Conservation (phyloP, 2,888 invertebrate species). For the Volucella zonaria region DNA sequence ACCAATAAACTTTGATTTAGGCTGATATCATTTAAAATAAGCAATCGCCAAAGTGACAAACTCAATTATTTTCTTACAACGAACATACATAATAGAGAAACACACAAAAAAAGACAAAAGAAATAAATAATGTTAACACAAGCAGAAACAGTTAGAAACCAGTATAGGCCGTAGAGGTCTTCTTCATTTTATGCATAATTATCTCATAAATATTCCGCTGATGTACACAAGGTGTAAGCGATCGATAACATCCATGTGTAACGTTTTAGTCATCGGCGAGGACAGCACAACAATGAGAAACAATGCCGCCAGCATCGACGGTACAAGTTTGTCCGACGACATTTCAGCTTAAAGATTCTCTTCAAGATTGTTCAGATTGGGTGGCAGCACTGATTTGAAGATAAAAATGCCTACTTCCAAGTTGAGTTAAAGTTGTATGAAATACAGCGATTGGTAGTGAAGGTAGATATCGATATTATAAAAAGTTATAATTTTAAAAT, state of each 20-base stretch:
- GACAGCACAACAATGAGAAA: conserved; percentile 3
- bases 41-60: too few species aligned
- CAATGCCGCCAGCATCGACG: not conserved
- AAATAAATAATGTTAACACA: not conserved
- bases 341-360: conserved; percentile 2
- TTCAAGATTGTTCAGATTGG: conserved; percentile 9
- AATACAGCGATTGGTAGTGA: too few species aligned
- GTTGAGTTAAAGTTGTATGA: too few species aligned
- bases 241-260: conserved; percentile 3
- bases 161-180: conserved; percentile 20
- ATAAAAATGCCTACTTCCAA: too few species aligned
- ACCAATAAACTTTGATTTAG: too few species aligned
- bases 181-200: conserved; percentile 34
- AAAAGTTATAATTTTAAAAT: too few species aligned
- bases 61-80: too few species aligned
- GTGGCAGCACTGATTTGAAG: not conserved
- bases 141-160: not conserved
- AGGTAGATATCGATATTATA: too few species aligned
- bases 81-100: too few species aligned
- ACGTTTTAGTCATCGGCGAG: not conserved
- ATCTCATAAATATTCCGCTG: conserved; percentile 35
- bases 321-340: not conserved
- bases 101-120: too few species aligned
- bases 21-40: too few species aligned
- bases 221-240: conserved; percentile 11